A percentile compares a stretch with the other conserved stretches of the same genome.
Evolutionary conservation across 2,888 invertebrate species (phyloP).

Genomic region (Baccha elongata): DNA sequence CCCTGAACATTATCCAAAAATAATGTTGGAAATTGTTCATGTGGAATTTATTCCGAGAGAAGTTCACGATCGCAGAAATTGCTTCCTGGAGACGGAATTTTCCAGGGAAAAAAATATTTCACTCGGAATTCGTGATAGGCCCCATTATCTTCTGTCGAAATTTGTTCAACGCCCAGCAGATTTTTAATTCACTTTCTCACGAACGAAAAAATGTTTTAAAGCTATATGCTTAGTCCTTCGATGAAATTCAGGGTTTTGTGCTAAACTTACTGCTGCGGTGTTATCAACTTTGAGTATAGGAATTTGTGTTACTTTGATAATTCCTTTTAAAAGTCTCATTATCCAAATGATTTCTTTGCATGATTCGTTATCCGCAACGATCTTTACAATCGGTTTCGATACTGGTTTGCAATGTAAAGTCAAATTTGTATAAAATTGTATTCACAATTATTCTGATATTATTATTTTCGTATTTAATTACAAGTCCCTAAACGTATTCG

Average conservation of each 20-base stretch:
- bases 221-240: background rate
- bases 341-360: conserved; percentile 77
- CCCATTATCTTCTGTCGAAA: background rate
- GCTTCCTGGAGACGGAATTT: too few relatives aligned
- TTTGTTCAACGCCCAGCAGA: background rate
- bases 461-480: conserved; percentile 23
- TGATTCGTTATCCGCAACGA: conserved; percentile 77
- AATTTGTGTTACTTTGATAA: conserved; percentile 53
- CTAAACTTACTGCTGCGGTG: background rate
- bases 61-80: too few relatives aligned
- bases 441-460: conserved; percentile 37
- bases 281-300: conserved; percentile 39
- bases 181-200: background rate
- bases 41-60: too few relatives aligned
- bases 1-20: too few relatives aligned
- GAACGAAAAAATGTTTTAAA: background rate
- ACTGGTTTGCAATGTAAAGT: conserved; percentile 51
- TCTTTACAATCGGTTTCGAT: conserved; percentile 40
- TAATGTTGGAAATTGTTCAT: too few relatives aligned
- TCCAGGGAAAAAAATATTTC: too few relatives aligned
- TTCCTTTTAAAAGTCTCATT: conserved; percentile 75
- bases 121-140: too few relatives aligned
- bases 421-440: conserved; percentile 56
- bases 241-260: background rate
- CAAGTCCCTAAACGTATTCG: too few relatives aligned